Percentiles rank a stretch among this genome's conserved stretches.
Conservation (phyloP, 2,888 invertebrate genomes). For the Hartigia nigra region DNA sequence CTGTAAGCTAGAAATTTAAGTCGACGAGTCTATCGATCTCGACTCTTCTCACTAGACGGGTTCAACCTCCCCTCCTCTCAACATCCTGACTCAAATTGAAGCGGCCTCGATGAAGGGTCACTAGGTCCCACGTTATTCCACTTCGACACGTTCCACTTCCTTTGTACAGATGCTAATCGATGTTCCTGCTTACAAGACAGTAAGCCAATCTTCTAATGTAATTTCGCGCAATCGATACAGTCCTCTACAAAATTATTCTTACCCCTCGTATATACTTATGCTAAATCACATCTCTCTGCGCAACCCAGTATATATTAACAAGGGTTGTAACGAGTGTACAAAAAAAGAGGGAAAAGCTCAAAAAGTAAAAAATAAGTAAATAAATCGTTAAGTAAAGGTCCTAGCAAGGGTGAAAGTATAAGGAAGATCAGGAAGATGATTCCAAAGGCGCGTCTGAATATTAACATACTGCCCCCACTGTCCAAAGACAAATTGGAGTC, state of each 20-base stretch:
- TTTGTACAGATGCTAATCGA: not conserved
- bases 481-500: slow-evolving; percentile 16
- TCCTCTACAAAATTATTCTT: not conserved
- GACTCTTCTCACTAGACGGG: not conserved
- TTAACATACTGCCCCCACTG: slow-evolving; percentile 5
- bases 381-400: not conserved
- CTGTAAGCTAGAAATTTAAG: not conserved
- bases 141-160: not conserved
- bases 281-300: not conserved
- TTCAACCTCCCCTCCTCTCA: not conserved
- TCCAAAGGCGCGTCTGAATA: not conserved
- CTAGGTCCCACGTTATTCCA: not conserved
- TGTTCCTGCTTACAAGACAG: not conserved
- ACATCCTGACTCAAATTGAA: not conserved
- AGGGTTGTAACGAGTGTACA: not conserved
- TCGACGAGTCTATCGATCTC: slow-evolving; percentile 2
- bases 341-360: not conserved
- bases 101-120: not conserved
- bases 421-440: not conserved
- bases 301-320: not conserved
- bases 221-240: not conserved
- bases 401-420: not conserved
- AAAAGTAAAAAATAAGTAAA: not conserved
- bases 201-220: not conserved
- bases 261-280: not conserved